Base-by-base conservation (phyloP, 2,888 invertebrate species). In the Nomada goodeniana region DNA sequence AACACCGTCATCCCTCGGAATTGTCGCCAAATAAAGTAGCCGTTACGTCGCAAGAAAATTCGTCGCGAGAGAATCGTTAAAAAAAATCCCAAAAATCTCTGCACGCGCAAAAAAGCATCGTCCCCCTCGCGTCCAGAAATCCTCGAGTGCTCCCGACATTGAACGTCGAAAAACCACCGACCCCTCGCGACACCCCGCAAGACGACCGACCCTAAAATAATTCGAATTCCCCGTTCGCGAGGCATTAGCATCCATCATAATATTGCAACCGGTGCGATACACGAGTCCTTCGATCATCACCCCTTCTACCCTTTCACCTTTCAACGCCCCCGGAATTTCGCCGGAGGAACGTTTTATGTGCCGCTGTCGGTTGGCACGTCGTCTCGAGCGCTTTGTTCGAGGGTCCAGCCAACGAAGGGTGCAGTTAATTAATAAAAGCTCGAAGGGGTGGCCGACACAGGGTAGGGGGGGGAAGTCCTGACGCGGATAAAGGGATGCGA, bases 401-500 rank as follows among this genome's bases (percentile, higher is more conserved):
- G 81, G 71, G 59, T 26, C n/a, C 20, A 36, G 50, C 60, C 55
- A 53, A 84, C 87, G 86, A 86, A 82, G 89, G 86, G 89, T 44
- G 87, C 89, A 85, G 89, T 90, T 90, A 90, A 90, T 90, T 90
- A 90, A 89, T 89, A 90, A 90, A 90, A 88, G 87, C 88, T 87
- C 74, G 82, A 76, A 76, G 53, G 67, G 73, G 59, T 36, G 72
- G 18, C 23, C 63, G 63, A 52, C 15, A 18, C 29, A 20, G 26
- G 53, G 44, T n/a, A 15, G 63, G 65, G 0, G 55, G 20, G n/a
- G 23, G 44, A 4, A 13, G n/a, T 23, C 18, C n/a, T 26, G 65
- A 53, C 36, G 55, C 64, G 83, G 68, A 80, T 83, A 86, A 83
- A 86, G 75, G 76, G 85, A 79, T 61, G 69, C 59, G 79, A 80